Conservation (phyloP, 2,888 invertebrate species). For the Melieria picta region DNA sequence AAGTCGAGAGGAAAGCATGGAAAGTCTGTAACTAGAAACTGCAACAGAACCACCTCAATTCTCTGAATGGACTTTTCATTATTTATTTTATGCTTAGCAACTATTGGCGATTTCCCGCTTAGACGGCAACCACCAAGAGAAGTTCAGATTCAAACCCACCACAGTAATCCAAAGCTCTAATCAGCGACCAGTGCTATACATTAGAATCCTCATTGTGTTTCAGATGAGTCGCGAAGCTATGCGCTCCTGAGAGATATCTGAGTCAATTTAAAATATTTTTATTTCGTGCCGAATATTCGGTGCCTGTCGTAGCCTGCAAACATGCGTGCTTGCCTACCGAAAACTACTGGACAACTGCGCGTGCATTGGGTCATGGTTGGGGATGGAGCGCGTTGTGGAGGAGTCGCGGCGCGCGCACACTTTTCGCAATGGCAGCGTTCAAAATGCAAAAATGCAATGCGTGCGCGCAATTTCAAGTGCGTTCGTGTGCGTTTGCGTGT, state of each 20-base stretch:
- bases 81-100: no score
- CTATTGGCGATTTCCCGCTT: no score
- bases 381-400: background rate
- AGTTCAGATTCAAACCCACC: no score
- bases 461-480: constrained; percentile 11
- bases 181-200: no score
- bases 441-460: constrained; percentile 25
- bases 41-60: no score
- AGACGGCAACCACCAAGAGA: no score
- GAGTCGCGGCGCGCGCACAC: background rate
- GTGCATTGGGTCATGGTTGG: background rate
- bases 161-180: no score
- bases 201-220: no score
- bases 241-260: background rate
- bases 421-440: constrained; percentile 10
- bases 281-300: background rate
- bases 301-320: background rate
- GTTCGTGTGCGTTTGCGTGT: constrained; percentile 16
- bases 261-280: background rate
- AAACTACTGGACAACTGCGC: background rate
- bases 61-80: no score
- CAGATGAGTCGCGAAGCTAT: no score
- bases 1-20: no score
- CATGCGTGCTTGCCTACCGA: constrained; percentile 1
- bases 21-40: no score